Conservation (phyloP, 2,888 invertebrate genomes). For the Thumatha senex region DNA sequence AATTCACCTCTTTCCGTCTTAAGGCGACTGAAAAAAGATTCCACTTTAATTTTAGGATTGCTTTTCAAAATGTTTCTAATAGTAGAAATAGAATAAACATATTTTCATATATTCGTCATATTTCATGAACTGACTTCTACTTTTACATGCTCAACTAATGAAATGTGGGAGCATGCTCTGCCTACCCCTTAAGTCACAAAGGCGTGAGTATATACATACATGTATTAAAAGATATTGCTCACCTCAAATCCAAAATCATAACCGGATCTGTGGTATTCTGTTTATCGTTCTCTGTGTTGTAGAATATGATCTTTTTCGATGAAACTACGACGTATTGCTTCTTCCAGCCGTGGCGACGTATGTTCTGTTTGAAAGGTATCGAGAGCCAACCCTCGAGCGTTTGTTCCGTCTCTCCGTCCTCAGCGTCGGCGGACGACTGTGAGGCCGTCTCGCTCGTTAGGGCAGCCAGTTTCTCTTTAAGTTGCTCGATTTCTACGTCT, state of each 20-base stretch:
- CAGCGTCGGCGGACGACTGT: constrained; percentile 94
- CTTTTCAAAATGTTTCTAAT: too few relatives aligned
- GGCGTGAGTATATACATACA: too few relatives aligned
- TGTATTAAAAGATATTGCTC: constrained; percentile 38
- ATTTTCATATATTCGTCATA: too few relatives aligned
- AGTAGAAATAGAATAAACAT: too few relatives aligned
- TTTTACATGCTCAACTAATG: too few relatives aligned
- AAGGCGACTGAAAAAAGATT: too few relatives aligned
- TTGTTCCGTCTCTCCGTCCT: constrained; percentile 90
- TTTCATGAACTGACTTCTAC: too few relatives aligned
- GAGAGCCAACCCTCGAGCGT: constrained; percentile 98
- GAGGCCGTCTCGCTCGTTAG: constrained; percentile 94
- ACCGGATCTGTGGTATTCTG: constrained; percentile 97
- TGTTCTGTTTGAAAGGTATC: constrained; percentile 97
- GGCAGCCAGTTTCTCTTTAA: constrained; percentile 92
- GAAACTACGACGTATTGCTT: constrained; percentile 98
- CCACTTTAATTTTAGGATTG: too few relatives aligned
- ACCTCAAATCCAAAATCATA: constrained; percentile 97
- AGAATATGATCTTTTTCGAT: constrained; percentile 98
- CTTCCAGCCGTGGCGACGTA: constrained; percentile 97
- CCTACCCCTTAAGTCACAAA: too few relatives aligned
- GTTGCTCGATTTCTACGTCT: constrained; percentile 97
- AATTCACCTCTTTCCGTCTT: too few relatives aligned
- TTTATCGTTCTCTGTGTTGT: constrained; percentile 96
- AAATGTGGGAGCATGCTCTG: too few relatives aligned